Evolutionary conservation across 2,888 invertebrate species (phyloP).

Genomic region (Epistrophella euchroma): DNA sequence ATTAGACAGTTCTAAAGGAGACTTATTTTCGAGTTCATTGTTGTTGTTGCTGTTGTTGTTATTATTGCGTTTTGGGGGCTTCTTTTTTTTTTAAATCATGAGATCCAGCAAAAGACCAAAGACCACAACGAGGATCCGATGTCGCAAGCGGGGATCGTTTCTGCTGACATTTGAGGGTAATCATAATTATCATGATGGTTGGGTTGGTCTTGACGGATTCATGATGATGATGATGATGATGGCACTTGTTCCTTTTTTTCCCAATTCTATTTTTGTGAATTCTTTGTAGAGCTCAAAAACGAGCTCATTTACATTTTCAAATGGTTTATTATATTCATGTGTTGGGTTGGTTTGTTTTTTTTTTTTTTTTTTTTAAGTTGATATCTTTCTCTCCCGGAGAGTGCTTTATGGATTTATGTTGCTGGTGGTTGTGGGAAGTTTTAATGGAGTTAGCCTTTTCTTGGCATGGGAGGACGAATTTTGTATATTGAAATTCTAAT

Average conservation of each 20-base stretch:
- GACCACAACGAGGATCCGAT: constrained; percentile 43
- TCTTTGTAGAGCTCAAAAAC: constrained; percentile 56
- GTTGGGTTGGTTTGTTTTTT: background rate
- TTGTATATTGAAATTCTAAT: background rate
- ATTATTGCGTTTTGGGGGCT: constrained; percentile 38
- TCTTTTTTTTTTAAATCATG: constrained; percentile 21
- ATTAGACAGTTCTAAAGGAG: constrained; percentile 50
- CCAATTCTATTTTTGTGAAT: constrained; percentile 57
- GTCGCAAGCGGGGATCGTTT: constrained; percentile 7
- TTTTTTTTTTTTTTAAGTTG: background rate
- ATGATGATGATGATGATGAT: constrained; percentile 25
- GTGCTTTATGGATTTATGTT: constrained; percentile 63
- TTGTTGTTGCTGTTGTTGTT: constrained; percentile 26
- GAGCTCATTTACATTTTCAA: constrained; percentile 42
- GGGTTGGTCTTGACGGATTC: constrained; percentile 34
- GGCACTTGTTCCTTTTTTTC: constrained; percentile 34
- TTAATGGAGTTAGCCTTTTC: background rate
- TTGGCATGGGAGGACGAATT: constrained; percentile 2
- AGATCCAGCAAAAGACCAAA: constrained; percentile 4
- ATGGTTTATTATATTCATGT: constrained; percentile 13
- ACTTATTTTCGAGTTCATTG: constrained; percentile 24
- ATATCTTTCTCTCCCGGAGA: constrained; percentile 51
- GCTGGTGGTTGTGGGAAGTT: constrained; percentile 33
- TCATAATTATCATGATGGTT: constrained; percentile 25
- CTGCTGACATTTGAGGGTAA: constrained; percentile 39